Percentiles rank a stretch among this genome's conserved stretches.
phyloP scores from a whole-genome alignment of 2,797 vertebrate species.

The Simalia tracyae region DNA sequence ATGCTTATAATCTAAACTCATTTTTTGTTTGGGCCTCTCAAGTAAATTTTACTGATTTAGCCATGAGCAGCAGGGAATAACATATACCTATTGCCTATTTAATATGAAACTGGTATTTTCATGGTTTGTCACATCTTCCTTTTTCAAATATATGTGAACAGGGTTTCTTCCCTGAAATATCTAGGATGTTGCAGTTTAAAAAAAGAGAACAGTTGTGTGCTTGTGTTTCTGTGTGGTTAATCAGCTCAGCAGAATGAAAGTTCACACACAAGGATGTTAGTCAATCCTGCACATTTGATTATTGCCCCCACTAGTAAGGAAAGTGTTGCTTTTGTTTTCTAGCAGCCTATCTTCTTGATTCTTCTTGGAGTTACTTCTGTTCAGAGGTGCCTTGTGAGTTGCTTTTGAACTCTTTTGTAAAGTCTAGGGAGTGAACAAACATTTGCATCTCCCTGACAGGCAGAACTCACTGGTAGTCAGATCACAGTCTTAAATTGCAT shows the following conservation, averaged over 20 bases:
- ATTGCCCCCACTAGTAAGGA: not conserved
- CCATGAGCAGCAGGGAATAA: not conserved
- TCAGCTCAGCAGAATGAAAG: not conserved
- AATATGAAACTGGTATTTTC: not conserved
- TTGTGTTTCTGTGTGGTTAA: not conserved
- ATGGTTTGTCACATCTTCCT: not conserved
- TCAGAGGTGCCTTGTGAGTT: not conserved
- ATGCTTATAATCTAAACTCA: not conserved
- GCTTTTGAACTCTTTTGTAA: not conserved
- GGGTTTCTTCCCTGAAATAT: not conserved
- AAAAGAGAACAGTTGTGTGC: not conserved
- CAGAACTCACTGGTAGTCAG: conserved; percentile 71
- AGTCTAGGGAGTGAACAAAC: not conserved
- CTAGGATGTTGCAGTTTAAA: not conserved
- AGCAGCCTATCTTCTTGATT: not conserved
- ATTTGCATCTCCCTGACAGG: conserved; percentile 65
- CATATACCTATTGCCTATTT: not conserved
- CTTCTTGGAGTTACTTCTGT: not conserved
- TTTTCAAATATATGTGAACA: not conserved
- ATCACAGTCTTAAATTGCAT: conserved; percentile 91
- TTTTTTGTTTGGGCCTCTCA: not conserved
- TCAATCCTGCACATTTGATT: not conserved
- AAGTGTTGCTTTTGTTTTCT: not conserved
- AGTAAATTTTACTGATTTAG: not conserved
- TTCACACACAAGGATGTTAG: not conserved